Evolutionary conservation across 2,113 vertebrate genomes (phyloP).

Genomic region (Sylvietta virens): DNA sequence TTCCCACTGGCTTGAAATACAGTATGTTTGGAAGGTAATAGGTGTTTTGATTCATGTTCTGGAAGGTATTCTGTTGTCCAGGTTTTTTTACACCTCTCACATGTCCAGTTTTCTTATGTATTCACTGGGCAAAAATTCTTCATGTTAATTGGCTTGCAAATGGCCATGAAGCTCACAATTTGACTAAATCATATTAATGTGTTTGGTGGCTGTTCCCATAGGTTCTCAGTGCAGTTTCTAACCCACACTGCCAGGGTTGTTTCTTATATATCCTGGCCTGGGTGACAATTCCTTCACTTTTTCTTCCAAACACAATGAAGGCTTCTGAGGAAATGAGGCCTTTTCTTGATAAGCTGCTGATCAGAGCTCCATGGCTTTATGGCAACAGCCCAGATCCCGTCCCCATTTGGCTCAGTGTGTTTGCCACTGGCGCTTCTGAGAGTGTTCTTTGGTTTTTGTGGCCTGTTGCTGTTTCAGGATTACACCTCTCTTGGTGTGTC

Average conservation of each 20-base stretch:
- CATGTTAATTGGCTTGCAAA: background rate
- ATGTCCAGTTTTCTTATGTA: background rate
- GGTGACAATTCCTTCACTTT: background rate
- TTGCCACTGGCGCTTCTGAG: background rate
- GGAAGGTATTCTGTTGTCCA: background rate
- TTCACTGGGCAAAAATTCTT: background rate
- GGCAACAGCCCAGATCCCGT: background rate
- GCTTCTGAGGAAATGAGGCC: background rate
- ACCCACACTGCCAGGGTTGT: background rate
- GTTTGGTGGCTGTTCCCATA: background rate
- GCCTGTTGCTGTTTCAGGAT: background rate
- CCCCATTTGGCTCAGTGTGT: background rate
- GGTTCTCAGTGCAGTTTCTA: background rate
- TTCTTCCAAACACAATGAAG: background rate
- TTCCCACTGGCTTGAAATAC: background rate
- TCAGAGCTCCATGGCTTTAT: background rate
- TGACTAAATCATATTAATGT: accelerated
- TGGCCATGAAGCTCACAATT: background rate
- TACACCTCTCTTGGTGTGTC: background rate
- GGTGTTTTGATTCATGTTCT: background rate
- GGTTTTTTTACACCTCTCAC: background rate
- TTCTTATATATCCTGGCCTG: background rate
- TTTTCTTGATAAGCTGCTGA: background rate
- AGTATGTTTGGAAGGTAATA: background rate
- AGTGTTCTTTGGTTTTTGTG: background rate